phyloP scores from a whole-genome alignment of 2,888 invertebrate genomes.

The Crossocerus cetratus region DNA sequence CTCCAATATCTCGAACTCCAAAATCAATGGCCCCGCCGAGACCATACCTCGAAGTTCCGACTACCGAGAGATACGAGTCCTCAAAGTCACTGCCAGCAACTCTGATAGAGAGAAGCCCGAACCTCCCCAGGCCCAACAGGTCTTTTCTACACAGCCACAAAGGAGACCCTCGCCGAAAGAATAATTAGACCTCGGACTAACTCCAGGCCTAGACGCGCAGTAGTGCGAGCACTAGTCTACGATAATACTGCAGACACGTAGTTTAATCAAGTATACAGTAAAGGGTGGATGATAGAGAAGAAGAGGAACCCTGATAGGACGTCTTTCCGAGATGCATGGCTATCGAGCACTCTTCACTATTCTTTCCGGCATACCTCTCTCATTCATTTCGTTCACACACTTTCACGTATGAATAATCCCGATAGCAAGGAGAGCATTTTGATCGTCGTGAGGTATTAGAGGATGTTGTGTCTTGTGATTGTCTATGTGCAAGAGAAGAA shows the following conservation, averaged over 20 bases:
- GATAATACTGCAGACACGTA: too few relatives aligned
- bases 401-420: slow-evolving; percentile 4
- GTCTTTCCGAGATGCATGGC: neutral
- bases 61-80: neutral
- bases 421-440: slow-evolving; percentile 8
- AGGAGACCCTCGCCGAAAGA: neutral
- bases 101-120: neutral
- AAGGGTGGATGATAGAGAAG: too few relatives aligned
- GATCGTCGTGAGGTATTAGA: slow-evolving; percentile 7
- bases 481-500: neutral
- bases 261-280: too few relatives aligned
- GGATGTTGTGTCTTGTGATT: slow-evolving; percentile 9
- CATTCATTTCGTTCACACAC: slow-evolving; percentile 1
- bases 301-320: too few relatives aligned
- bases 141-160: slow-evolving; percentile 39
- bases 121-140: slow-evolving; percentile 20
- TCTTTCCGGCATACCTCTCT: neutral
- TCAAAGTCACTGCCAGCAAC: neutral
- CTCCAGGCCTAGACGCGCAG: slow-evolving; percentile 5
- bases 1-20: neutral
- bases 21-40: neutral
- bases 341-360: neutral
- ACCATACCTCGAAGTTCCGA: too few relatives aligned
- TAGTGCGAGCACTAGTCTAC: neutral
- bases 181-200: too few relatives aligned